Percentiles rank a stretch among this genome's conserved stretches.
These are phyloP conservation scores for Camponotus floridanus DNA, from an alignment of 1,140 invertebrate genomes.

Conservation along the genomic window DNA sequence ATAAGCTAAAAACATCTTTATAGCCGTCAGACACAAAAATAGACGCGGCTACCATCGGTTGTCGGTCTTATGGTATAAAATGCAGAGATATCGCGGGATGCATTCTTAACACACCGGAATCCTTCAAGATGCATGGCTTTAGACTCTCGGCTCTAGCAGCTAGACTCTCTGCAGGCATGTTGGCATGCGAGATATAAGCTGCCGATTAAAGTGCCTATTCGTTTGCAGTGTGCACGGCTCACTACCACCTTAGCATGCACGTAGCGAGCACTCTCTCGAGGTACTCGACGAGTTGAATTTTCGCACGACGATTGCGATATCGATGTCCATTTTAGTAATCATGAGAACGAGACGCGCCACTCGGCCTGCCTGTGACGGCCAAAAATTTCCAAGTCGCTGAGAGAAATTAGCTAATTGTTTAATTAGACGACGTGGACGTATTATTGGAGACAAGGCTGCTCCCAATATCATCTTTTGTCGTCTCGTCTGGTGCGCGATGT, in stretches of 20 bases:
- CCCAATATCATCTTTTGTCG: too few relatives aligned
- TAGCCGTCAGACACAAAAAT: slow-evolving; percentile 5
- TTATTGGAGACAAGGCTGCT: background rate
- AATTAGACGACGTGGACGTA: background rate
- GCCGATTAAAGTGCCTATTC: slow-evolving; percentile 72
- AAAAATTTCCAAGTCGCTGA: background rate
- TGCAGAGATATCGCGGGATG: slow-evolving; percentile 67
- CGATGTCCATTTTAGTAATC: background rate
- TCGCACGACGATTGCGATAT: background rate
- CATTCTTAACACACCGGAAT: slow-evolving; percentile 51
- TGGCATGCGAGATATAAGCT: slow-evolving; percentile 68
- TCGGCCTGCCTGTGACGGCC: background rate
- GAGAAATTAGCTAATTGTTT: background rate
- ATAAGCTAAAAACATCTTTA: background rate
- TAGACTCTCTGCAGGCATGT: slow-evolving; percentile 31
- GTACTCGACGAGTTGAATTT: slow-evolving; percentile 31
- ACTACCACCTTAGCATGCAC: slow-evolving; percentile 21
- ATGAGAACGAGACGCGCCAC: background rate
- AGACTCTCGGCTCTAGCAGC: slow-evolving; percentile 58
- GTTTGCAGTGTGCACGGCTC: slow-evolving; percentile 28
- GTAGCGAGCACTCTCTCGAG: background rate
- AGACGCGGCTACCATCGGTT: background rate
- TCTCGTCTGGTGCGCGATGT: background rate
- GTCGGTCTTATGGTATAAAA: slow-evolving; percentile 69
- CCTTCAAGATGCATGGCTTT: slow-evolving; percentile 66